Conservation (phyloP, 2,113 vertebrate genomes). For the Symphodus melops region DNA sequence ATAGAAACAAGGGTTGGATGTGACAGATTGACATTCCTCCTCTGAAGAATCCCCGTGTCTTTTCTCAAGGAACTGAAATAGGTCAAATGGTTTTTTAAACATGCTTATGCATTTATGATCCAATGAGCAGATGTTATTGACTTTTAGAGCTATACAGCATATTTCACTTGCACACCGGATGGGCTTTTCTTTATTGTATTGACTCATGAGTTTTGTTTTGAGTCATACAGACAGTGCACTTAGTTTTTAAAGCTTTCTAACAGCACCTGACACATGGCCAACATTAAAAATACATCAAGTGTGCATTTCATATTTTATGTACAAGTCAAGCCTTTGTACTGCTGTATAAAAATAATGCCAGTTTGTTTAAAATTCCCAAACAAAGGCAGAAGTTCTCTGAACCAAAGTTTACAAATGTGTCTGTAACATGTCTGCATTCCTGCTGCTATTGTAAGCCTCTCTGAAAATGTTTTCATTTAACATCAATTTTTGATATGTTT, state of each 20-base stretch:
- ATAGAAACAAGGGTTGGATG: conserved; percentile 56
- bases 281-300: conserved; percentile 59
- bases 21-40: conserved; percentile 62
- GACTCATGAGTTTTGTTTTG: conserved; percentile 63
- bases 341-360: conserved; percentile 35
- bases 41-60: conserved; percentile 65
- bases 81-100: conserved; percentile 64
- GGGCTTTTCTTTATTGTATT: conserved; percentile 57
- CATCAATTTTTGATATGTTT: conserved; percentile 66
- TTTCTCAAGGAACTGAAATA: conserved; percentile 65
- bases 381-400: conserved; percentile 25
- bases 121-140: conserved; percentile 56
- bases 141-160: conserved; percentile 23
- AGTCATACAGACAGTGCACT: conserved; percentile 37
- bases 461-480: conserved; percentile 47
- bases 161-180: conserved; percentile 50
- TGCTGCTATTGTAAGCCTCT: conserved; percentile 19
- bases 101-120: conserved; percentile 19
- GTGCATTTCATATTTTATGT: conserved; percentile 30
- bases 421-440: conserved; percentile 21
- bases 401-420: not conserved
- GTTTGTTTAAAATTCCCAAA: conserved; percentile 33
- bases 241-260: conserved; percentile 21
- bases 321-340: conserved; percentile 44
- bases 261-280: conserved; percentile 14